Evolutionary conservation across 2,888 invertebrate species (phyloP).

Genomic region (Liposcelis brunnea): DNA sequence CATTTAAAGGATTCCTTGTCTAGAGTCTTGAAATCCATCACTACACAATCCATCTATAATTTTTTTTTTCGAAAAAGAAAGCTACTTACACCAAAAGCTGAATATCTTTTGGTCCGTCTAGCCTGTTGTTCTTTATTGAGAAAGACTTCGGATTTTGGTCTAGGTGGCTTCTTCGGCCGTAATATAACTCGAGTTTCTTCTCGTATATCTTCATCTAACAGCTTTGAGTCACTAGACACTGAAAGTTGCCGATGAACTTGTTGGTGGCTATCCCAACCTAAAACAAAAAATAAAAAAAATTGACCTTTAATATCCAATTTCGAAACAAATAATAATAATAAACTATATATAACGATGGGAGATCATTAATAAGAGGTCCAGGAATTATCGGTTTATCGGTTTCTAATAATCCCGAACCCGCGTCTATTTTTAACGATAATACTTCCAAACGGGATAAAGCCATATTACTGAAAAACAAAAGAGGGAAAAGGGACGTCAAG

Average conservation of each 20-base stretch:
- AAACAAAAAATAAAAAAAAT: slow-evolving; percentile 19
- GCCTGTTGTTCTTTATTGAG: slow-evolving; percentile 49
- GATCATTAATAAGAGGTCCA: slow-evolving; percentile 8
- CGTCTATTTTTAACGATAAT: too few relatives aligned
- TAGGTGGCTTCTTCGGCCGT: slow-evolving; percentile 77
- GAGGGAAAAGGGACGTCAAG: too few relatives aligned
- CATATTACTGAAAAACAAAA: too few relatives aligned
- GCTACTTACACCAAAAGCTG: slow-evolving; percentile 82
- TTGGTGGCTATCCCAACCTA: slow-evolving; percentile 76
- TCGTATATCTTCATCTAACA: slow-evolving; percentile 75
- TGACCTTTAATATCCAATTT: too few relatives aligned
- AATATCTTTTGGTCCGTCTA: slow-evolving; percentile 76
- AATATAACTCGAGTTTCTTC: slow-evolving; percentile 78
- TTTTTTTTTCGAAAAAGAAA: neutral
- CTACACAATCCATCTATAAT: too few relatives aligned
- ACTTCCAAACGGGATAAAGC: too few relatives aligned
- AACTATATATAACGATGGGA: slow-evolving; percentile 7
- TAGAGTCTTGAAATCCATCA: too few relatives aligned
- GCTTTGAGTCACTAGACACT: slow-evolving; percentile 81
- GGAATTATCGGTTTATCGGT: too few relatives aligned
- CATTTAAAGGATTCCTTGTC: too few relatives aligned
- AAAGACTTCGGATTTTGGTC: slow-evolving; percentile 93
- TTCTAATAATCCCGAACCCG: too few relatives aligned
- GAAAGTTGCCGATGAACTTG: slow-evolving; percentile 77
- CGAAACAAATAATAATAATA: slow-evolving; percentile 11